Evolutionary conservation across 1,140 invertebrate genomes (phyloP), one percentile per base, ranked within the genome.

Genomic region (Dufourea novaeangliae): DNA sequence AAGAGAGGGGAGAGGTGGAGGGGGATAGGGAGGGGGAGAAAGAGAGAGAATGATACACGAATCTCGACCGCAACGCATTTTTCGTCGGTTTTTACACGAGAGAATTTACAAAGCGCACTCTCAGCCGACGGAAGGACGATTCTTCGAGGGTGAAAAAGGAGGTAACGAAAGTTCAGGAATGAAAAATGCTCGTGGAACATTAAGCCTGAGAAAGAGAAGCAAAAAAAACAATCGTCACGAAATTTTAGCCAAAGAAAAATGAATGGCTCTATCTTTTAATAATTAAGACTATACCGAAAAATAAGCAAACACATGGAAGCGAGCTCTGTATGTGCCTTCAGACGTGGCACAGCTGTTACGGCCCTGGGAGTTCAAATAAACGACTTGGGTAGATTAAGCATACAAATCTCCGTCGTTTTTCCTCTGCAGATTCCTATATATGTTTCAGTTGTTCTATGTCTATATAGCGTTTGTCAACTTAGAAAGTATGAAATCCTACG

Each of bases 211-310:
- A 44, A 59, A 52, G 54, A 50, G 62, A 69, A 34, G 52, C 59
- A 52, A 72, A 78, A n/a, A 59, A 50, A 72, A 52, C 22, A 74
- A 50, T 64, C 56, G 79, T 69, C 75, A 79, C 84, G 83, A 72
- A 52, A 76, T 67, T 41, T 61, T 66, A 52, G 52, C 50, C 78
- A 56, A 50, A 80, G 83, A 87, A 84, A 88, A 89, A 90, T 85
- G 85, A 85, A 91, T 89, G 83, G 89, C 88, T 91, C 86, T 88
- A 91, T 91, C 90, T 88, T 91, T 90, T 72, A 75, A 88, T 89
- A 91, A 91, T 91, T 91, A 91, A 90, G 89, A 89, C 84, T 68
- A 41, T 54, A 57, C 68, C 69, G 81, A 83, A 83, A 86, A 90
- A 90, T 88, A 89, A 89, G 87, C 82, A 87, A 86, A 88, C 80